A percentile compares a stretch with the other conserved stretches of the same genome.
phyloP scores from a whole-genome alignment of 2,888 invertebrate genomes.

The Microdon myrmicae region DNA sequence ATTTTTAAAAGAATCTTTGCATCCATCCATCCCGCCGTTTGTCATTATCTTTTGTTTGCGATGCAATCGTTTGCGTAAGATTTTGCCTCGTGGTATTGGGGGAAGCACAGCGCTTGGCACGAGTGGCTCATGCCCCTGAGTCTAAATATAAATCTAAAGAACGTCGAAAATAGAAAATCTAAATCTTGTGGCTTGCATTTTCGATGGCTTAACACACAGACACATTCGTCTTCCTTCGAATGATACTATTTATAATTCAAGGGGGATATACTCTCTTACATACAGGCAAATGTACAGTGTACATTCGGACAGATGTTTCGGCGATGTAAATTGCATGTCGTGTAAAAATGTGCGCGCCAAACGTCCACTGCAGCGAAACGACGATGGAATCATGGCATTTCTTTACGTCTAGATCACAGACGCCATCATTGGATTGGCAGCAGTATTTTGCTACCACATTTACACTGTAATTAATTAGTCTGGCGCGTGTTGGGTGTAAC shows the following conservation, averaged over 20 bases:
- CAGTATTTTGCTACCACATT: constrained; percentile 40
- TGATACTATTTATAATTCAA: constrained; percentile 38
- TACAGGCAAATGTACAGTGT: constrained; percentile 8
- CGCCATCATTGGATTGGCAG: constrained; percentile 51
- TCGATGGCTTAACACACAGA: constrained; percentile 32
- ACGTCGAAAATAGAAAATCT: constrained; percentile 42
- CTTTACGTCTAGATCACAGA: constrained; percentile 49
- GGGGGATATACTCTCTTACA: constrained; percentile 1
- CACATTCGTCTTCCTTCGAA: too few relatives aligned
- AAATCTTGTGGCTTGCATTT: constrained; percentile 25
- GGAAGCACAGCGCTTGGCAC: constrained; percentile 1
- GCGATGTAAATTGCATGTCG: constrained; percentile 30
- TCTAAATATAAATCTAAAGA: constrained; percentile 22
- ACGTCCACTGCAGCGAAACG: constrained; percentile 34
- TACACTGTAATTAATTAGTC: constrained; percentile 50
- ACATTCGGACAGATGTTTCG: constrained; percentile 35
- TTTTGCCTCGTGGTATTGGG: constrained; percentile 7
- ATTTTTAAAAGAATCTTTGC: constrained; percentile 4
- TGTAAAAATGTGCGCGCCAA: constrained; percentile 23
- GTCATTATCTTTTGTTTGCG: constrained; percentile 22
- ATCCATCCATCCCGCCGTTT: neutral
- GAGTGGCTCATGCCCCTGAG: constrained; percentile 31
- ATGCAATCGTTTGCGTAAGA: neutral
- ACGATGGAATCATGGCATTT: constrained; percentile 49
- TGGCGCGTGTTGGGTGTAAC: constrained; percentile 50